Percentiles rank a stretch among this genome's conserved stretches.
Conservation (phyloP, 2,113 vertebrate species). For the Nothoprocta pentlandii region DNA sequence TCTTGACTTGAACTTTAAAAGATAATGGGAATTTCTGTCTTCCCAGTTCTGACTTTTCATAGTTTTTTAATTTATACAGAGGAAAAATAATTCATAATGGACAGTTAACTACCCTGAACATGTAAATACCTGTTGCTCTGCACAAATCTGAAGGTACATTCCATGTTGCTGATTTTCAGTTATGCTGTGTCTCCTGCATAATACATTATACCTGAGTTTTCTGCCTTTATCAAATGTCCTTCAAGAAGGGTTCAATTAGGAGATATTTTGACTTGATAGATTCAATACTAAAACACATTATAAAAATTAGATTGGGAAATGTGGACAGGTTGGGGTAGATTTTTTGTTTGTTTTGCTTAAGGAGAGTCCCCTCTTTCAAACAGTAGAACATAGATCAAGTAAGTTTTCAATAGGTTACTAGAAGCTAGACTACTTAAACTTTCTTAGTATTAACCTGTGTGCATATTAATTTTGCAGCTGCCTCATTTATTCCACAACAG, state of each 20-base stretch:
- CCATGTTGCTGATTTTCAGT: constrained; percentile 23
- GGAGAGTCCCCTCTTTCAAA: background rate
- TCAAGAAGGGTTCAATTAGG: constrained; percentile 28
- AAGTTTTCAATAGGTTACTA: background rate
- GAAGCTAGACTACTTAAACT: background rate
- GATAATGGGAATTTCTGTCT: constrained; percentile 13
- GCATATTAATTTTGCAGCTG: background rate
- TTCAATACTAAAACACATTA: constrained; percentile 44
- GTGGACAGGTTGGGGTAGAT: background rate
- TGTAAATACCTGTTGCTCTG: constrained; percentile 56
- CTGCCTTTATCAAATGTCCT: background rate
- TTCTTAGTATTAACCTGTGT: background rate
- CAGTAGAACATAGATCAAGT: background rate
- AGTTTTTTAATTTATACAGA: constrained; percentile 74
- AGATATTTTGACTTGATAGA: constrained; percentile 20
- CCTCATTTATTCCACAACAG: background rate
- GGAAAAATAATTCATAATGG: constrained; percentile 34
- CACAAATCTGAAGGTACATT: constrained; percentile 46
- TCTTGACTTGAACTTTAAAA: constrained; percentile 69
- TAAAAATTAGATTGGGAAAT: background rate
- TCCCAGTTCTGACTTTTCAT: constrained; percentile 55
- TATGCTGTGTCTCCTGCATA: background rate
- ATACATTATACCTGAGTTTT: background rate
- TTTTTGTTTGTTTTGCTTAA: background rate
- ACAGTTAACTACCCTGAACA: constrained; percentile 32